Conservation (phyloP, 1,140 invertebrate species). For the Harpegnathos saltator region DNA sequence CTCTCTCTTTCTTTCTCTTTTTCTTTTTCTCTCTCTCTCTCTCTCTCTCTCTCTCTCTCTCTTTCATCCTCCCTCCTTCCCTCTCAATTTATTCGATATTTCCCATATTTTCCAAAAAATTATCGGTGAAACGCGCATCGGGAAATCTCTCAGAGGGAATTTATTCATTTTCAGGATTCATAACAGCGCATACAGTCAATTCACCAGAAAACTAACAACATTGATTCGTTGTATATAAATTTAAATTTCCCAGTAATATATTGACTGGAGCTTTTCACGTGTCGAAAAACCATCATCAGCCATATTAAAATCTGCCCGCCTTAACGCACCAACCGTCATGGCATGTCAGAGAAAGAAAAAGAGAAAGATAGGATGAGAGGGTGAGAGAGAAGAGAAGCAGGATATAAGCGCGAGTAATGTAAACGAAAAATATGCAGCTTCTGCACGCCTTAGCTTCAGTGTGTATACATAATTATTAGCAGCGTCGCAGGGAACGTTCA, state of each 20-base stretch:
- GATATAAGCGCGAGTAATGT: neutral
- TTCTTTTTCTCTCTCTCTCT: neutral
- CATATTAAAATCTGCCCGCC: neutral
- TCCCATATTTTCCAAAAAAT: slow-evolving; percentile 8
- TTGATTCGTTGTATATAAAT: neutral
- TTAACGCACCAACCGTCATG: neutral
- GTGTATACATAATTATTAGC: slow-evolving; percentile 15
- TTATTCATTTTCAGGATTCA: too few species aligned
- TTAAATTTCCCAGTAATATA: slow-evolving; percentile 3
- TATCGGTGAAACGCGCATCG: neutral
- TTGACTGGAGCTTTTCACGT: neutral
- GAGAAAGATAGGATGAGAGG: too few species aligned
- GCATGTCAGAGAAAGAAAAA: neutral
- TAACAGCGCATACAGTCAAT: neutral
- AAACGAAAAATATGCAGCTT: slow-evolving; percentile 2
- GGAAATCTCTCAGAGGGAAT: too few species aligned
- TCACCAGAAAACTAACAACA: neutral
- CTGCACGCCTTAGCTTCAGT: too few species aligned
- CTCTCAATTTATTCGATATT: slow-evolving; percentile 25
- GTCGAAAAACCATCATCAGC: neutral
- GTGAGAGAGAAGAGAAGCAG: neutral
- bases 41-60: neutral
- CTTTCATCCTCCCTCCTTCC: too few species aligned
- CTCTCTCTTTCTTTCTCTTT: too few species aligned
- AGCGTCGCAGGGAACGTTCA: neutral